Percentiles rank a stretch among this genome's conserved stretches.
Evolutionary conservation across 2,113 vertebrate genomes (phyloP).

Genomic region (Leucosticte australis): DNA sequence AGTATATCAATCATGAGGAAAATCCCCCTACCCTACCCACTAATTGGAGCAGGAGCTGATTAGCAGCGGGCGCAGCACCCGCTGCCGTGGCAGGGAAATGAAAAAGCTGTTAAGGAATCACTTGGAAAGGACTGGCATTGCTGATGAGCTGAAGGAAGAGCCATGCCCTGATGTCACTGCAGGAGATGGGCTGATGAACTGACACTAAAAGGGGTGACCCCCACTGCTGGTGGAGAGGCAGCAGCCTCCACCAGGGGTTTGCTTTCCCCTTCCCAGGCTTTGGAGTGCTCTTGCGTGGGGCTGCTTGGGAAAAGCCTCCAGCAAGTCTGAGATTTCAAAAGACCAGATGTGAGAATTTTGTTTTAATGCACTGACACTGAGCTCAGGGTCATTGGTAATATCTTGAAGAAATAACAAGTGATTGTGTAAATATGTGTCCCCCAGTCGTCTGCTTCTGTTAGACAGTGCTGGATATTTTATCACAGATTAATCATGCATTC

Average conservation of each 20-base stretch:
- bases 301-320: conserved; percentile 14
- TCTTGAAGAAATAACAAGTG: conserved; percentile 59
- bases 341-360: conserved; percentile 30
- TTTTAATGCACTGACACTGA: conserved; percentile 24
- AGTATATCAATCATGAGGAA: neutral
- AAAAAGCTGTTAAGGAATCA: neutral
- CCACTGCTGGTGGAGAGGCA: neutral
- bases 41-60: conserved; percentile 24
- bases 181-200: neutral
- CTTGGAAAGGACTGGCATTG: neutral
- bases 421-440: conserved; percentile 61
- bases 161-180: neutral
- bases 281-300: fast-evolving
- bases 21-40: neutral
- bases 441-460: conserved; percentile 27
- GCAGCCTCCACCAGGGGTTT: neutral
- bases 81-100: neutral
- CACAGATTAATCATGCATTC: conserved; percentile 73
- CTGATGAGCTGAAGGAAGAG: neutral
- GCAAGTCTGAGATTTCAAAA: conserved; percentile 6
- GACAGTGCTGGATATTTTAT: conserved; percentile 60
- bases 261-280: neutral
- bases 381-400: conserved; percentile 58
- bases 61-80: neutral
- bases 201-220: neutral